Evolutionary conservation across 2,888 invertebrate genomes (phyloP).

Genomic region (Nysson spinosus): DNA sequence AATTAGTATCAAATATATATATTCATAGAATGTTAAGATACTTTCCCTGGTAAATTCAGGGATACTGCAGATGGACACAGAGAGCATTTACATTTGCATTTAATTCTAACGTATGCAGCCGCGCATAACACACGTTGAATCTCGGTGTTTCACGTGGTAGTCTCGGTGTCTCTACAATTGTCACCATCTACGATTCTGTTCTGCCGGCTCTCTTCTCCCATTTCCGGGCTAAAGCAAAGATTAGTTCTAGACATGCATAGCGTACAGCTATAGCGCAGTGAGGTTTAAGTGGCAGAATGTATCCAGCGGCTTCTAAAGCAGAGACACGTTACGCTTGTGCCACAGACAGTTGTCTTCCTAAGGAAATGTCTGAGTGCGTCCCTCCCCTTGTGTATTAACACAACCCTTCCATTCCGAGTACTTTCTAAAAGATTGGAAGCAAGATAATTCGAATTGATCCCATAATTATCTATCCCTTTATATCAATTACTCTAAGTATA

Average conservation of each 20-base stretch:
- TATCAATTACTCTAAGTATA: too few relatives aligned
- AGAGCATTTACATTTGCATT: constrained; percentile 40
- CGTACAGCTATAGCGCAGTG: constrained; percentile 20
- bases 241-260: constrained; percentile 44
- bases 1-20: too few relatives aligned
- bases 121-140: constrained; percentile 18
- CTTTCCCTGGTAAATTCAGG: constrained; percentile 12
- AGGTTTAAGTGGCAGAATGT: constrained; percentile 35
- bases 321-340: too few relatives aligned
- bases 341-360: too few relatives aligned
- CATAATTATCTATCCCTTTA: too few relatives aligned
- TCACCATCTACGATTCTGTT: constrained; percentile 30
- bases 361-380: too few relatives aligned
- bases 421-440: too few relatives aligned
- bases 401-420: too few relatives aligned
- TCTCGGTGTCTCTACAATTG: constrained; percentile 27
- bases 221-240: constrained; percentile 37
- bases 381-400: too few relatives aligned
- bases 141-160: constrained; percentile 8
- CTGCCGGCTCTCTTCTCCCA: not conserved
- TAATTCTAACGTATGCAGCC: constrained; percentile 39
- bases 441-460: too few relatives aligned
- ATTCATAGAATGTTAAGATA: too few relatives aligned
- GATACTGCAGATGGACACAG: constrained; percentile 14
- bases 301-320: constrained; percentile 10